Percentiles rank a stretch among this genome's conserved stretches.
Conservation (phyloP, 2,888 invertebrate species). For the Ariolimax columbianus region DNA sequence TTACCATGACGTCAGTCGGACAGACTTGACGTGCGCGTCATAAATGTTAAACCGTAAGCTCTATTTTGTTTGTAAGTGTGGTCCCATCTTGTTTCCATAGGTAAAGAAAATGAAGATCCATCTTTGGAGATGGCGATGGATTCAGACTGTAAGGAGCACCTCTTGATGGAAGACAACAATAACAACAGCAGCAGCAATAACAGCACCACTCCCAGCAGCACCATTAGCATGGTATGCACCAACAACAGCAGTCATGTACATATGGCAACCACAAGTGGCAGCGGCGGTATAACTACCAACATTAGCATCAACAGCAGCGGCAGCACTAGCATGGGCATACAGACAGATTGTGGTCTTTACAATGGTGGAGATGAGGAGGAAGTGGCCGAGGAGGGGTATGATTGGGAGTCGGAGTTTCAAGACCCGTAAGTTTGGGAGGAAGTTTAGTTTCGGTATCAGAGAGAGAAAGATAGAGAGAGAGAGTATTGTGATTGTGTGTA, state of each 20-base stretch:
- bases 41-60: no score
- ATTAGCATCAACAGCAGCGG: conserved; percentile 10
- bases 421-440: conserved; percentile 83
- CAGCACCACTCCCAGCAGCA: conserved; percentile 18
- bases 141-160: conserved; percentile 59
- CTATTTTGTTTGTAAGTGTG: no score
- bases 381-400: conserved; percentile 78
- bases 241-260: conserved; percentile 16
- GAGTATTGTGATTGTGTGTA: no score
- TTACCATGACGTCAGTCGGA: no score
- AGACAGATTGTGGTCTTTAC: conserved; percentile 31
- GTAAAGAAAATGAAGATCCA: conserved; percentile 75
- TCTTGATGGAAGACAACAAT: conserved; percentile 58
- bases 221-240: background rate
- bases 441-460: no score
- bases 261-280: conserved; percentile 37
- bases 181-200: conserved; percentile 49
- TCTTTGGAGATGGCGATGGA: conserved; percentile 50
- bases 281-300: background rate
- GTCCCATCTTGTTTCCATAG: conserved; percentile 50
- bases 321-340: conserved; percentile 18
- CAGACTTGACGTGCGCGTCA: no score
- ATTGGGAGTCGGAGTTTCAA: conserved; percentile 86
- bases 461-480: no score
- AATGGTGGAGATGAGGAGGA: conserved; percentile 67